Base-by-base conservation (phyloP, 2,113 vertebrate species). In the Cairina moschata region DNA sequence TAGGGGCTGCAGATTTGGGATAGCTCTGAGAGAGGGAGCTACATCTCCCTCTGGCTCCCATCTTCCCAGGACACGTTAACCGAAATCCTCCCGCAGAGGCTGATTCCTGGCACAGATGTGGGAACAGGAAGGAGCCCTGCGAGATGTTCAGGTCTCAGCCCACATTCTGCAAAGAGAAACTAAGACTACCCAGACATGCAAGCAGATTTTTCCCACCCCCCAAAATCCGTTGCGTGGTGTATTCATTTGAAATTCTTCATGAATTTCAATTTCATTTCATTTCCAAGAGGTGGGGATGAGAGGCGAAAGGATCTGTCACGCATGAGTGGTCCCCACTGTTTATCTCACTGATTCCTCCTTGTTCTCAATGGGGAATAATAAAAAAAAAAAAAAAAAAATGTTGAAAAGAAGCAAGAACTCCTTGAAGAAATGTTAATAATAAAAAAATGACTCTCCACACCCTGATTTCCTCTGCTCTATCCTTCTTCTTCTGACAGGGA, bases 61-160 rank as follows among this genome's bases (percentile, higher is more conserved):
- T 31, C 75, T 93, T 90, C 93, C 80, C 87, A 52, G 84, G 78
- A 92, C 91, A 63, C 13, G 3, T 81, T 81, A 96, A 91, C 90
- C 36, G 0, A 95, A 96, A 90, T 79, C 76, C 83, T 92, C 83
- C 90, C 5, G 59, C 55, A 2, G 52, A 90, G 82, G 52, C 83
- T 5, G 0, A 69, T 29, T 96, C 83, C 95, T 95, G 93, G 90
- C 96, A 92, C 22, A 3, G 83, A 96, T 3, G 0, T 86, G 86
- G 58, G 79, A 95, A 97, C 93, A 96, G 88, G 91, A 97, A 97
- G 88, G 76, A 96, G 90, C 73, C 38, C 80, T 86, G 73, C 0
- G 6, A 96, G 88, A 96, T 84, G 52, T n/a, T 88, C 65, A 16
- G 88, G 93, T 92, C 88, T 68, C 93, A 95, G 91, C 67, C 88